Evolutionary conservation across 2,888 invertebrate species (phyloP).

Genomic region (Ectobius pallidus): DNA sequence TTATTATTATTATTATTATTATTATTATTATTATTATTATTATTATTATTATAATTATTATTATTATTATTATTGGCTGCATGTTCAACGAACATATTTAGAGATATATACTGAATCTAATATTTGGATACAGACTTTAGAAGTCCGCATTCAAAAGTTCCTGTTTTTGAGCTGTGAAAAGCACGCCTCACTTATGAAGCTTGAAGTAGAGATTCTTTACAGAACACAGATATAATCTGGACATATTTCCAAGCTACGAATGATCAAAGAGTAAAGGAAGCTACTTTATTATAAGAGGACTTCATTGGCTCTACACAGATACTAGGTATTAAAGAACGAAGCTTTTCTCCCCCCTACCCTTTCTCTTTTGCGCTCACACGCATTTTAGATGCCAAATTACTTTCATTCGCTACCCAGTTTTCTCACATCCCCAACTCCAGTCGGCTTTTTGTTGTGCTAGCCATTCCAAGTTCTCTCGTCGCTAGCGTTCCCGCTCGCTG

Average conservation of each 20-base stretch:
- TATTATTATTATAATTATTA: neutral
- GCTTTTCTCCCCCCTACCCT: neutral
- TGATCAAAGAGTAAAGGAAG: neutral
- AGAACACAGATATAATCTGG: neutral
- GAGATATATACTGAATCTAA: too few species aligned
- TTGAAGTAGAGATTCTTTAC: neutral
- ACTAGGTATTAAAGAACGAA: neutral
- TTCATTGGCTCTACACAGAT: neutral
- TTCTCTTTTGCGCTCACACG: neutral
- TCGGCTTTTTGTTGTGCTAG: neutral
- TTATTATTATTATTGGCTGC: neutral
- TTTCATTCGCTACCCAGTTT: neutral
- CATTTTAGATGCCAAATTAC: slow-evolving; percentile 17
- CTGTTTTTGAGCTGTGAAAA: too few species aligned
- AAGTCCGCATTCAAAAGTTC: too few species aligned
- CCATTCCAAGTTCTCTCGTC: slow-evolving; percentile 13
- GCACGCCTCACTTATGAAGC: too few species aligned
- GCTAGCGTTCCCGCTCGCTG: neutral
- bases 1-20: too few species aligned
- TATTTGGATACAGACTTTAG: too few species aligned
- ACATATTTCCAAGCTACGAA: neutral
- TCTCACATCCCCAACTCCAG: neutral
- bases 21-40: neutral
- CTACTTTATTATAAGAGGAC: neutral
- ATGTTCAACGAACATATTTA: neutral